Evolutionary conservation across 2,888 invertebrate genomes (phyloP).

Genomic region (Zygogramma bicolorata): DNA sequence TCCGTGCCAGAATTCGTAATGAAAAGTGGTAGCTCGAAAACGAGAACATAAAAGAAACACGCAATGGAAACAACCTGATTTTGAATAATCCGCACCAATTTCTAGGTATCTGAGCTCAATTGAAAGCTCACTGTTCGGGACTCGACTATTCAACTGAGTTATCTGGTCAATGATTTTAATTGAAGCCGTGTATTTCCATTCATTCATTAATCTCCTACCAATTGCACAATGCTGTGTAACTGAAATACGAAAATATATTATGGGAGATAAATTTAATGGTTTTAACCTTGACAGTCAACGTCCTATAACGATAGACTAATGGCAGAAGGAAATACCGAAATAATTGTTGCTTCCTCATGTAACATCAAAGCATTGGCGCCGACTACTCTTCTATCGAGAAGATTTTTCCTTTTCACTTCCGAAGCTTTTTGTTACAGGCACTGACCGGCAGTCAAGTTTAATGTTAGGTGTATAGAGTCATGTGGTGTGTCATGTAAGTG

Average conservation of each 20-base stretch:
- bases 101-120: no score
- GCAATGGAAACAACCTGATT: no score
- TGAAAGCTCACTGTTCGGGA: no score
- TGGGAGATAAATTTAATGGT: not conserved
- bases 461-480: no score
- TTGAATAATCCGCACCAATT: no score
- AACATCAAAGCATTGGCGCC: not conserved
- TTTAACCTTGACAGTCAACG: constrained; percentile 9
- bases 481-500: no score
- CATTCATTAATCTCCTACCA: not conserved
- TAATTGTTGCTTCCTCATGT: constrained; percentile 10
- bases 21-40: no score
- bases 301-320: constrained; percentile 2
- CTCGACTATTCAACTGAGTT: no score
- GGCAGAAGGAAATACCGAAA: constrained; percentile 7
- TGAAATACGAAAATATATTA: not conserved
- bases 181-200: not conserved
- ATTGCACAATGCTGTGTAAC: not conserved
- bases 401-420: not conserved
- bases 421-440: not conserved
- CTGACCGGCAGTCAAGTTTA: not conserved
- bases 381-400: not conserved
- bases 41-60: no score
- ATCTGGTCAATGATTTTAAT: no score
- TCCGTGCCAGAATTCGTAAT: no score